Conservation (phyloP, 2,797 vertebrate genomes). For the Spea hammondii region DNA sequence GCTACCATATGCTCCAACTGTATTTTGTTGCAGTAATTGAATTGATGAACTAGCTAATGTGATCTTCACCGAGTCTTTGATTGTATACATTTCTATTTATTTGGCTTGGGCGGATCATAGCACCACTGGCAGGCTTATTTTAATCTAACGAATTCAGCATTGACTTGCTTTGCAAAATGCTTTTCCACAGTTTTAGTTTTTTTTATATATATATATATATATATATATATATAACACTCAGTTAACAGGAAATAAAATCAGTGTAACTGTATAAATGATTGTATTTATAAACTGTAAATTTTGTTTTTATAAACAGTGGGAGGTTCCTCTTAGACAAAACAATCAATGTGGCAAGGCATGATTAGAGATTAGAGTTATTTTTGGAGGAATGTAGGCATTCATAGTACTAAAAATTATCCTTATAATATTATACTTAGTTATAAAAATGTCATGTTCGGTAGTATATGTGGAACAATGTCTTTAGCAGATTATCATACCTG, state of each 20-base stretch:
- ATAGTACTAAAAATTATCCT: too few species aligned
- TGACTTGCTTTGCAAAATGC: conserved; percentile 26
- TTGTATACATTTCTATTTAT: conserved; percentile 28
- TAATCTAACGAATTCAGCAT: conserved; percentile 34
- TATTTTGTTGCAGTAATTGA: conserved; percentile 39
- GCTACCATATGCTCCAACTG: conserved; percentile 41
- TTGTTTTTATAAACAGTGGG: too few species aligned
- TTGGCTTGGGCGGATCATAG: conserved; percentile 13
- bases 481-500: too few species aligned
- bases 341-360: neutral
- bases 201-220: too few species aligned
- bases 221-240: conserved; percentile 36
- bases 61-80: conserved; percentile 18
- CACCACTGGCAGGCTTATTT: conserved; percentile 20
- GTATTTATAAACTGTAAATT: too few species aligned
- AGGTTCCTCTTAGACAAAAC: conserved; percentile 2
- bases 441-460: too few species aligned
- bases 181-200: conserved; percentile 41
- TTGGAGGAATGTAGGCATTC: too few species aligned
- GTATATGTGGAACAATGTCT: too few species aligned
- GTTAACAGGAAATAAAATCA: conserved; percentile 34
- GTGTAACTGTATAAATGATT: too few species aligned
- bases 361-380: neutral
- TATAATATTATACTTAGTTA: too few species aligned
- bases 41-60: conserved; percentile 47